A percentile compares a stretch with the other conserved stretches of the same genome.
phyloP scores from a whole-genome alignment of 1,140 invertebrate genomes.

The Drosophila sulfurigaster region DNA sequence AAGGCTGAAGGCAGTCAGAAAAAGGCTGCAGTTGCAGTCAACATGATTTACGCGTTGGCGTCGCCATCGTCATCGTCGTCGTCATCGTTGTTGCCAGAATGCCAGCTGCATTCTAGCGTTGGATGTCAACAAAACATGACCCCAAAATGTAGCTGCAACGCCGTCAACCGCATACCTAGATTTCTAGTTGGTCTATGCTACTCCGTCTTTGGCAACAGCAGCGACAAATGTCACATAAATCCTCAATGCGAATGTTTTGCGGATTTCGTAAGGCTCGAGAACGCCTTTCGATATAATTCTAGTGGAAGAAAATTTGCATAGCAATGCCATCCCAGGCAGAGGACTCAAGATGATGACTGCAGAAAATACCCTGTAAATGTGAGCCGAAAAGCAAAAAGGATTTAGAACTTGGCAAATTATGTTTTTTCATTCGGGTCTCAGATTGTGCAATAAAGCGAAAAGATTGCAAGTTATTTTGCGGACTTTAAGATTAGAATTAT shows the following conservation, averaged over 20 bases:
- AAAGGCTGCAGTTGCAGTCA: conserved; percentile 5
- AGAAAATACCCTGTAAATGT: conserved; percentile 7
- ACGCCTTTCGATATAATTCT: background rate
- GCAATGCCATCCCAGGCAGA: conserved; percentile 32
- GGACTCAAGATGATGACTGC: background rate
- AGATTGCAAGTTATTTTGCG: too few species aligned
- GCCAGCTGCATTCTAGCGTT: conserved; percentile 30
- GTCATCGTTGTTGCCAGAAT: background rate
- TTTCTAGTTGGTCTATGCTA: background rate
- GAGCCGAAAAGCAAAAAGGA: background rate
- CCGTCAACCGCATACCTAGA: background rate
- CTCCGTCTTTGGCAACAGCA: too few species aligned
- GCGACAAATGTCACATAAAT: conserved; percentile 43
- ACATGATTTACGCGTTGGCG: conserved; percentile 45
- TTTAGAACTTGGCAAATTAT: too few species aligned
- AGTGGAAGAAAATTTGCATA: conserved; percentile 40
- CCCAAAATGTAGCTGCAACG: conserved; percentile 33
- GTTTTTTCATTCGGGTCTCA: too few species aligned
- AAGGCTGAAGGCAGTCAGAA: conserved; percentile 1
- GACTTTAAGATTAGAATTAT: too few species aligned
- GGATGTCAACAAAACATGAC: conserved; percentile 52
- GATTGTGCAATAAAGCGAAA: too few species aligned
- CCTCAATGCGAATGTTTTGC: conserved; percentile 19
- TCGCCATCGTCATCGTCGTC: too few species aligned
- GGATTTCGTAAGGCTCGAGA: conserved; percentile 13